Evolutionary conservation across 2,888 invertebrate species (phyloP).

Genomic region (Epirrhoe tristata): DNA sequence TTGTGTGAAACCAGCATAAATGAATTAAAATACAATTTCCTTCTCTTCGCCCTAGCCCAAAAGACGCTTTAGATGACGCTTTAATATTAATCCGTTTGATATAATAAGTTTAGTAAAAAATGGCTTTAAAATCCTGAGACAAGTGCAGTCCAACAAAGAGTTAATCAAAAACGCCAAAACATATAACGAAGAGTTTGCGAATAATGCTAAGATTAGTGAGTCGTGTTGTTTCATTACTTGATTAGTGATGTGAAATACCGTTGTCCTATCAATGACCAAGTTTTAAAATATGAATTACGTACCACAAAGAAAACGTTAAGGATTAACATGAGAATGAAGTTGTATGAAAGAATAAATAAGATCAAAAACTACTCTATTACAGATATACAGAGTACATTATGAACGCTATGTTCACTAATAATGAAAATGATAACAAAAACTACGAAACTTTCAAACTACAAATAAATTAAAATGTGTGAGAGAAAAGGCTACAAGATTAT

Average conservation of each 20-base stretch:
- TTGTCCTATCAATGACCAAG: neutral
- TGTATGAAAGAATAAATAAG: conserved; percentile 26
- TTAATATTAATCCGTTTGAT: no score
- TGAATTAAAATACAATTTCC: no score
- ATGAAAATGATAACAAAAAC: conserved; percentile 31
- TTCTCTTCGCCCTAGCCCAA: no score
- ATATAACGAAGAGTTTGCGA: no score
- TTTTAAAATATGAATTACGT: neutral
- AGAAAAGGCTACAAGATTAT: conserved; percentile 25
- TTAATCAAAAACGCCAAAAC: no score
- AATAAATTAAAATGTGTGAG: conserved; percentile 29
- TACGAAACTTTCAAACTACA: conserved; percentile 24
- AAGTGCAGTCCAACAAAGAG: no score
- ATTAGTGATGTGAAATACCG: neutral
- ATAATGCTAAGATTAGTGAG: no score
- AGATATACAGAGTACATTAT: conserved; percentile 26
- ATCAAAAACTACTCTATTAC: conserved; percentile 28
- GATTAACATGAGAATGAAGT: conserved; percentile 4
- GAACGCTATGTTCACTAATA: conserved; percentile 27
- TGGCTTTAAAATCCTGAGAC: no score
- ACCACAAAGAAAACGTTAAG: neutral
- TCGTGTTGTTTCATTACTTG: neutral
- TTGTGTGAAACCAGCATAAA: no score
- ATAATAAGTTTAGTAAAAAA: no score
- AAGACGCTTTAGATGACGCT: no score